Evolutionary conservation across 1,140 invertebrate genomes (phyloP).

Genomic region (Amyelois transitella): DNA sequence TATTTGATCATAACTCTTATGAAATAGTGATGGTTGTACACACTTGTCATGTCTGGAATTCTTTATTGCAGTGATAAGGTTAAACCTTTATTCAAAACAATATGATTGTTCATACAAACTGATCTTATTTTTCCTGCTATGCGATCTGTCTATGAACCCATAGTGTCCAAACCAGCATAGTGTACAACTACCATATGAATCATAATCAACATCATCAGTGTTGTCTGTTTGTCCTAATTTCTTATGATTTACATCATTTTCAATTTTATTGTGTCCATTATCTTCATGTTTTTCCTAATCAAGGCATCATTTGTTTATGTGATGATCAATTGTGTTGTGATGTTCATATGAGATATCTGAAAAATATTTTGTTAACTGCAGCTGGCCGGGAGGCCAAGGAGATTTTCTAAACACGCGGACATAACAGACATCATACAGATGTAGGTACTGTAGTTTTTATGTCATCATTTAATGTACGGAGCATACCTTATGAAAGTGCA

Average conservation of each 20-base stretch:
- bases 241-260: conserved; percentile 1
- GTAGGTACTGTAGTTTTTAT: conserved; percentile 33
- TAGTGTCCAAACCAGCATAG: background rate
- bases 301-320: background rate
- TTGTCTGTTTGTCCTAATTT: conserved; percentile 10
- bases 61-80: too few relatives aligned
- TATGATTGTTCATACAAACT: too few relatives aligned
- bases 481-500: too few relatives aligned
- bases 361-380: conserved; percentile 43
- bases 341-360: conserved; percentile 21
- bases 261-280: background rate
- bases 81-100: too few relatives aligned
- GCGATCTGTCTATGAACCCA: background rate
- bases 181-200: background rate
- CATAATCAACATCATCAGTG: conserved; percentile 1
- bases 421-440: conserved; percentile 35
- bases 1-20: background rate
- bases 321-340: conserved; percentile 3
- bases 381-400: conserved; percentile 34
- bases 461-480: conserved; percentile 18
- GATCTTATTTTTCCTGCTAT: too few relatives aligned
- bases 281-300: background rate
- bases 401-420: conserved; percentile 27
- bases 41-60: too few relatives aligned
- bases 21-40: background rate